These are phyloP conservation scores for Tuta absoluta DNA, from an alignment of 2,888 invertebrate species.

Conservation along the genomic window DNA sequence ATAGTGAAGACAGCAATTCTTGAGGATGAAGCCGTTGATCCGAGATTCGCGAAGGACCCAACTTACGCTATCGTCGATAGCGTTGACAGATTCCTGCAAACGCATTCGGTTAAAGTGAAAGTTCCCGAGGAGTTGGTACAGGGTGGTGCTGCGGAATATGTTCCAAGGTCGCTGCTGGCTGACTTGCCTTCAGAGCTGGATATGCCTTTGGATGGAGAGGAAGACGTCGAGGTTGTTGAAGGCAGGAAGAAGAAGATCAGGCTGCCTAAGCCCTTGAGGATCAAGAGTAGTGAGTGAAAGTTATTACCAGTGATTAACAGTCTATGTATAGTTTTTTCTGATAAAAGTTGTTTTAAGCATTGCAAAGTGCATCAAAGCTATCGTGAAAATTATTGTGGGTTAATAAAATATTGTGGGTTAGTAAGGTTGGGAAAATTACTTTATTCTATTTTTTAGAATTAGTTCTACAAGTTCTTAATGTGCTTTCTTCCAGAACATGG, in stretches of 20 bases:
- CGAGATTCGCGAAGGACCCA: conserved; percentile 78
- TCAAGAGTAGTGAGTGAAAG: conserved; percentile 70
- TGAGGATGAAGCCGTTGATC: conserved; percentile 64
- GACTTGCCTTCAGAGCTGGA: conserved; percentile 85
- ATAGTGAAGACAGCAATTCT: conserved; percentile 84
- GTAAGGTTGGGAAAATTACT: too few species aligned
- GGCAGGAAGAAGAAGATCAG: conserved; percentile 77
- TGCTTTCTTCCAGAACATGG: conserved; percentile 84
- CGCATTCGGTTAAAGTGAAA: conserved; percentile 88
- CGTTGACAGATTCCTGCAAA: conserved; percentile 87
- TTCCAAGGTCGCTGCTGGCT: conserved; percentile 84
- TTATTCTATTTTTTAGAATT: too few species aligned
- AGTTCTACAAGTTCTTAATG: not conserved
- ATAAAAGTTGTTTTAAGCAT: too few species aligned
- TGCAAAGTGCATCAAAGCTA: too few species aligned
- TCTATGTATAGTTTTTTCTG: too few species aligned
- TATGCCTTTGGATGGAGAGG: conserved; percentile 85
- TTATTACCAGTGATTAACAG: not conserved
- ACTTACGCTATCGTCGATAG: conserved; percentile 84
- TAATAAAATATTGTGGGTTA: too few species aligned
- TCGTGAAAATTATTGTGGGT: too few species aligned
- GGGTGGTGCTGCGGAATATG: conserved; percentile 80
- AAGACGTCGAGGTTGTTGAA: conserved; percentile 69
- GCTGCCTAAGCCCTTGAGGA: conserved; percentile 77
- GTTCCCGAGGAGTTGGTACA: conserved; percentile 84